Conservation (phyloP, 2,888 invertebrate genomes). For the Drosophila peninsularis region DNA sequence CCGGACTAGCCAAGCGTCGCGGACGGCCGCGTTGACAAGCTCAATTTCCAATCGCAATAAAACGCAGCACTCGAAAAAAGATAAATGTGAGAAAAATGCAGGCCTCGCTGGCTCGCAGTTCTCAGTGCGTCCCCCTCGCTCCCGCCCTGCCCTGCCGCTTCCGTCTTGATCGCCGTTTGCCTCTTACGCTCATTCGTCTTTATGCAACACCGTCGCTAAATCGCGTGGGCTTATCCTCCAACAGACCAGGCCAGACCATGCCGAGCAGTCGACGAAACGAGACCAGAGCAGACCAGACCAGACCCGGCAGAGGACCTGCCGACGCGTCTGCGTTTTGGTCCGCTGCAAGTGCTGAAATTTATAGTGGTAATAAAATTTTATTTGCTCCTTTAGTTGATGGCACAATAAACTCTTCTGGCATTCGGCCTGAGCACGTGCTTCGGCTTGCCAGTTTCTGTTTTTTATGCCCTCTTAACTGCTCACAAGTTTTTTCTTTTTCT, state of each 20-base stretch:
- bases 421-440: constrained; percentile 72
- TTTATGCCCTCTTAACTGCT: constrained; percentile 42
- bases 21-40: constrained; percentile 75
- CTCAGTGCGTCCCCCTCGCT: not conserved
- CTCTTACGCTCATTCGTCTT: constrained; percentile 59
- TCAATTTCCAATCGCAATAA: constrained; percentile 81
- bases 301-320: constrained; percentile 58
- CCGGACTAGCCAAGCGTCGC: constrained; percentile 71
- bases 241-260: constrained; percentile 21
- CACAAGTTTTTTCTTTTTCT: constrained; percentile 33
- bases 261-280: constrained; percentile 50
- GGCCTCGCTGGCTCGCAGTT: constrained; percentile 47
- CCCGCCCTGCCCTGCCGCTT: constrained; percentile 11
- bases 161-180: constrained; percentile 36
- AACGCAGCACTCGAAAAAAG: constrained; percentile 78
- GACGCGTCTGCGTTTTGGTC: constrained; percentile 51
- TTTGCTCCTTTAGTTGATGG: constrained; percentile 81
- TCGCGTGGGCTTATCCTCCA: constrained; percentile 77
- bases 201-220: constrained; percentile 65
- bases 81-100: constrained; percentile 82
- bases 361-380: constrained; percentile 81
- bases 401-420: constrained; percentile 77
- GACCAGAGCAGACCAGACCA: constrained; percentile 8
- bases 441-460: constrained; percentile 43
- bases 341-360: constrained; percentile 77